Percentiles rank a stretch among this genome's conserved stretches.
Evolutionary conservation across 2,797 vertebrate species (phyloP).

Genomic region (Ptychadena robeensis): DNA sequence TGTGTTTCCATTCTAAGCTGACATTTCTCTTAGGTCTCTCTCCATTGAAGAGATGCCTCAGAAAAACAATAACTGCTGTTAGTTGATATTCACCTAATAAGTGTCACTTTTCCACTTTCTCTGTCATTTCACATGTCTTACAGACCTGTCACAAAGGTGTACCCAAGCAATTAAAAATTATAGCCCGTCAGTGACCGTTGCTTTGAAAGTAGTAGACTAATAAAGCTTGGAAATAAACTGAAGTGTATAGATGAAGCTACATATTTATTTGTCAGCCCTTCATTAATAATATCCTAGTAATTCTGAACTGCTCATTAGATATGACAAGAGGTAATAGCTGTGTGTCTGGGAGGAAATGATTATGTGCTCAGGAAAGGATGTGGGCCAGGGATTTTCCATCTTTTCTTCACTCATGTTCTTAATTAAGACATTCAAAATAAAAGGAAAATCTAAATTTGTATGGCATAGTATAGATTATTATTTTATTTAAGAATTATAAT

Average conservation of each 20-base stretch:
- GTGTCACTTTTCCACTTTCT: not conserved
- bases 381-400: slow-evolving; percentile 44
- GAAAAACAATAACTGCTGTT: not conserved
- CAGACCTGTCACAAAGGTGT: slow-evolving; percentile 31
- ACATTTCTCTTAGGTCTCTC: not conserved
- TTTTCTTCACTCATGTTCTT: slow-evolving; percentile 29
- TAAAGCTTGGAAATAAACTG: slow-evolving; percentile 43
- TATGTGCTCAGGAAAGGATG: slow-evolving; percentile 53
- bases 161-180: slow-evolving; percentile 18
- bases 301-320: slow-evolving; percentile 56
- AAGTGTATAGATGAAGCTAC: slow-evolving; percentile 41
- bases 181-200: slow-evolving; percentile 2
- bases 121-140: slow-evolving; percentile 10
- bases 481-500: not conserved
- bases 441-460: not conserved
- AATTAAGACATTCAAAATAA: slow-evolving; percentile 30
- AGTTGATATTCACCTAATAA: not conserved
- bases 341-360: slow-evolving; percentile 53
- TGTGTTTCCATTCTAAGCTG: not conserved
- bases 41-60: not conserved
- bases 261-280: slow-evolving; percentile 53
- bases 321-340: slow-evolving; percentile 56
- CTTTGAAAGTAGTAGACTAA: slow-evolving; percentile 30
- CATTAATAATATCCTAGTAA: slow-evolving; percentile 59
- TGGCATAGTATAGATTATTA: not conserved